phyloP scores from a whole-genome alignment of 2,797 vertebrate genomes.

The Lithobates sylvaticus region DNA sequence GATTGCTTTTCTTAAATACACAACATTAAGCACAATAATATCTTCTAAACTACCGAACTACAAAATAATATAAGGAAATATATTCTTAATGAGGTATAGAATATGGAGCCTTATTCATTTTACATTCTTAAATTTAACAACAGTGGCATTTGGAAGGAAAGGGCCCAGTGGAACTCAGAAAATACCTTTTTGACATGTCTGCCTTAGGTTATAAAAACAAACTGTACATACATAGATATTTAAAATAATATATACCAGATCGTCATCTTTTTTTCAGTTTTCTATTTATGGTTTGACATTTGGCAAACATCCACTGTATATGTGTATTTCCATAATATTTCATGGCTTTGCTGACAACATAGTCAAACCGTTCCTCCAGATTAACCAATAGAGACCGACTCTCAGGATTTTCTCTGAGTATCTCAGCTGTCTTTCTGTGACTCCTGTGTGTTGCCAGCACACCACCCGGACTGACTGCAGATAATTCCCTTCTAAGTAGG shows the following conservation, averaged over 20 bases:
- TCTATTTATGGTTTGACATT: no score
- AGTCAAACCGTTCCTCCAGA: constrained; percentile 3
- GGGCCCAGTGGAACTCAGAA: no score
- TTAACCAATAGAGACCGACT: not conserved
- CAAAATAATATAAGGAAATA: no score
- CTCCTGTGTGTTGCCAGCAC: constrained; percentile 8
- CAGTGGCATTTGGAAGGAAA: not conserved
- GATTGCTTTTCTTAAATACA: no score
- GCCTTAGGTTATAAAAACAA: not conserved
- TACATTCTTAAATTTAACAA: not conserved
- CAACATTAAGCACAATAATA: no score
- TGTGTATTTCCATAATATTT: not conserved
- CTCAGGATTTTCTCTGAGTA: not conserved
- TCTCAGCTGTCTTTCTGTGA: not conserved
- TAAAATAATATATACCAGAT: no score
- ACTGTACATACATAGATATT: not conserved
- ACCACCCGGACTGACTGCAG: constrained; percentile 32
- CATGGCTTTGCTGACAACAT: not conserved
- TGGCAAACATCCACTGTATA: no score
- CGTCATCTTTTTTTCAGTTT: no score
- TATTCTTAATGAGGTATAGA: no score
- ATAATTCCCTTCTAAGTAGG: constrained; percentile 47
- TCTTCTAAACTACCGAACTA: no score
- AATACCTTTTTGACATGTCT: no score
- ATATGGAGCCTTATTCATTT: not conserved